Conservation (phyloP, 2,113 vertebrate species). For the Ameiurus melas region DNA sequence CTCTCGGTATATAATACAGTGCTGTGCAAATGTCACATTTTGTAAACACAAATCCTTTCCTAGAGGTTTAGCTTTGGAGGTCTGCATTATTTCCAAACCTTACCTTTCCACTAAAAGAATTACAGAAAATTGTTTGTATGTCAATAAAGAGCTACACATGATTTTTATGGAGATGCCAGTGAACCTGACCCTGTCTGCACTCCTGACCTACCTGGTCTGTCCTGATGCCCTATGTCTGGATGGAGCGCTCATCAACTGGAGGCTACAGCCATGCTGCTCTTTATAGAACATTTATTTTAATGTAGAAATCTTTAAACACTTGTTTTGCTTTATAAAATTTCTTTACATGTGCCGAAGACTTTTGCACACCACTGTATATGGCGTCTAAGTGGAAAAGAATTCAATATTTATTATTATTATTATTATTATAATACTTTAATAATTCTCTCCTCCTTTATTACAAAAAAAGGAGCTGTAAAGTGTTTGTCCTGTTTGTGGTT, state of each 20-base stretch:
- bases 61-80: too few species aligned
- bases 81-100: background rate
- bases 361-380: too few species aligned
- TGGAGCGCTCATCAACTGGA: too few species aligned
- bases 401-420: background rate
- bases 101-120: background rate
- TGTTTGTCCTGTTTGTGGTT: background rate
- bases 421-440: background rate
- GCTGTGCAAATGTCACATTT: background rate
- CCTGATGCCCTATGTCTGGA: too few species aligned
- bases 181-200: too few species aligned
- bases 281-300: background rate
- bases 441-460: background rate
- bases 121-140: background rate
- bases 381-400: background rate
- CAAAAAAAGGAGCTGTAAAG: background rate
- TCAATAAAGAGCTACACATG: background rate
- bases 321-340: background rate
- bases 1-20: background rate
- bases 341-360: too few species aligned
- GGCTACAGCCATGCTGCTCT: background rate
- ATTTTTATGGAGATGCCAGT: too few species aligned
- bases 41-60: background rate
- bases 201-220: too few species aligned
- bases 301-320: background rate